These are phyloP conservation scores for Thunnus thynnus DNA, from an alignment of 2,113 vertebrate species.

Conservation along the genomic window DNA sequence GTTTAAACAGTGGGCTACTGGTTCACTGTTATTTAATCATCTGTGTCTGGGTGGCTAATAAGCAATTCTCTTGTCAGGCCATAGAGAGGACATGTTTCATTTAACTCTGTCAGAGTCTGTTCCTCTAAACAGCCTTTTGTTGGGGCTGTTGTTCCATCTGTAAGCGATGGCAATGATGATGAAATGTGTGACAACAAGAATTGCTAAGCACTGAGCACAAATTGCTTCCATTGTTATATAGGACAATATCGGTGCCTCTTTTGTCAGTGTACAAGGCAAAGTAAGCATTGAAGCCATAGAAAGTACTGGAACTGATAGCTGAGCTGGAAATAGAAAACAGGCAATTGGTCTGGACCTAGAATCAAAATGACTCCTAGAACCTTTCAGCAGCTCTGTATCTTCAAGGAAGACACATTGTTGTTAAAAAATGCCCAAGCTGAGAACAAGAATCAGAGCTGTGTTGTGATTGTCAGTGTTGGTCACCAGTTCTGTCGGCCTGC, in stretches of 20 bases:
- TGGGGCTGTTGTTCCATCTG: constrained; percentile 43
- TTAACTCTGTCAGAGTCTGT: constrained; percentile 59
- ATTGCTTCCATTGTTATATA: constrained; percentile 33
- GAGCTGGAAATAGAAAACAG: constrained; percentile 19
- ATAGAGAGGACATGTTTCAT: constrained; percentile 60
- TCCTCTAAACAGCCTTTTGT: constrained; percentile 45
- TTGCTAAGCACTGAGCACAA: constrained; percentile 25
- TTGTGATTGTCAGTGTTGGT: constrained; percentile 21
- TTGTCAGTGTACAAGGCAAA: constrained; percentile 1
- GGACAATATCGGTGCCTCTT: constrained; percentile 11
- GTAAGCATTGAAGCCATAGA: neutral
- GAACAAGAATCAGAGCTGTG: neutral
- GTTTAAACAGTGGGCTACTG: constrained; percentile 25
- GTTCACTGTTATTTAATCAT: constrained; percentile 57
- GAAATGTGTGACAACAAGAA: constrained; percentile 57
- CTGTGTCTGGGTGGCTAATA: constrained; percentile 52
- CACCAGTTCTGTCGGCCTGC: constrained; percentile 24
- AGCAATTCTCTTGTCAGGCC: constrained; percentile 46
- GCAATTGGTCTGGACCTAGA: neutral
- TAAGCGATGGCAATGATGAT: constrained; percentile 60
- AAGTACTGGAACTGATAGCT: constrained; percentile 16
- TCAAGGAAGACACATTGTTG: neutral
- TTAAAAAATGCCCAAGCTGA: neutral
- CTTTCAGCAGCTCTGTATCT: neutral
- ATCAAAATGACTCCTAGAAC: neutral